Conservation (phyloP, 2,797 vertebrate species). For the Clarias platycephalus region DNA sequence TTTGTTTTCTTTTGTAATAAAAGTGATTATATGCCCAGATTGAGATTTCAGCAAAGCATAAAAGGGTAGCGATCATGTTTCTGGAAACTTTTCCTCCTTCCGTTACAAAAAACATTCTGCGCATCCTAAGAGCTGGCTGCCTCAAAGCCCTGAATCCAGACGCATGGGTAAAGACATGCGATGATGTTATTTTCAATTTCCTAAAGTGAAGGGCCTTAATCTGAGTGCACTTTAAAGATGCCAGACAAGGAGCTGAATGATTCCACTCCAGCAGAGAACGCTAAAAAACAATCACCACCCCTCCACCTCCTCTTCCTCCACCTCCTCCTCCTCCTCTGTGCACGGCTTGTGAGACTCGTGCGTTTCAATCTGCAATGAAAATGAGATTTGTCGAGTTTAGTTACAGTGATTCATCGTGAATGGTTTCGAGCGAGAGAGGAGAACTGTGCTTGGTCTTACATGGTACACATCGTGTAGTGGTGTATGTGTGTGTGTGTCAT, state of each 20-base stretch:
- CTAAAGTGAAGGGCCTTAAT: conserved; percentile 64
- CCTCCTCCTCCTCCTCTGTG: conserved; percentile 54
- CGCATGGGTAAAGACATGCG: conserved; percentile 23
- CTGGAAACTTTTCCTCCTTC: neutral
- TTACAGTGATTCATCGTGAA: conserved; percentile 75
- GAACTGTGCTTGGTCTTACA: neutral
- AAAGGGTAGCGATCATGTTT: neutral
- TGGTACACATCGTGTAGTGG: conserved; percentile 29
- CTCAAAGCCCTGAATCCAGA: conserved; percentile 74
- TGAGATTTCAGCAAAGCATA: conserved; percentile 8
- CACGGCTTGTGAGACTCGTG: conserved; percentile 66
- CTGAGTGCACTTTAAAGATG: conserved; percentile 69
- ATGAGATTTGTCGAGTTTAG: conserved; percentile 82
- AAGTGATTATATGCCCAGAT: neutral
- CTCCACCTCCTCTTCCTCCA: conserved; percentile 42
- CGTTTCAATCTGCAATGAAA: conserved; percentile 77
- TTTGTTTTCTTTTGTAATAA: neutral
- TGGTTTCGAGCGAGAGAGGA: conserved; percentile 29
- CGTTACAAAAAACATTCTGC: neutral
- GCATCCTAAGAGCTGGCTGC: conserved; percentile 66
- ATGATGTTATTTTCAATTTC: conserved; percentile 54
- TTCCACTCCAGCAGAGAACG: conserved; percentile 66
- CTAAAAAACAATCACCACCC: conserved; percentile 64
- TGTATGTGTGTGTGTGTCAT: neutral
- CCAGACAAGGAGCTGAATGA: conserved; percentile 68